These are phyloP conservation scores for Morone saxatilis DNA, from an alignment of 2,113 vertebrate species.

Conservation along the genomic window DNA sequence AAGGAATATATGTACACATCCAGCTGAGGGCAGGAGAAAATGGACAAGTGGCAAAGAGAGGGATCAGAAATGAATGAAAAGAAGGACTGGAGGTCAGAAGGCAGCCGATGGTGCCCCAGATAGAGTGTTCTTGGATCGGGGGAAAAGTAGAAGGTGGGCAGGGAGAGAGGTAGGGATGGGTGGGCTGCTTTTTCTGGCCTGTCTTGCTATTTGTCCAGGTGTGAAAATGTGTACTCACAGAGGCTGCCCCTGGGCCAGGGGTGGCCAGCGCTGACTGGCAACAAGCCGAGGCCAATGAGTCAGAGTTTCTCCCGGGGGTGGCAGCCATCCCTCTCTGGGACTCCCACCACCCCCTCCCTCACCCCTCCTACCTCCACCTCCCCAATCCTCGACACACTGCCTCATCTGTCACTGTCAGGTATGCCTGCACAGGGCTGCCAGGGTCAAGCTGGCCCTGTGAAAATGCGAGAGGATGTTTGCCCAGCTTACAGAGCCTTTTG, in stretches of 20 bases:
- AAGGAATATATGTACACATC: constrained; percentile 33
- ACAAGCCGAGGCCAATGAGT: constrained; percentile 73
- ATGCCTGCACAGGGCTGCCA: constrained; percentile 60
- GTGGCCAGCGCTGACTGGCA: constrained; percentile 72
- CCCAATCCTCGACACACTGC: constrained; percentile 72
- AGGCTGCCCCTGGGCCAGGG: constrained; percentile 67
- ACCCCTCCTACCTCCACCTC: constrained; percentile 43
- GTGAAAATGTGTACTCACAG: constrained; percentile 82
- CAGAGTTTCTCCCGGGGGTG: constrained; percentile 79
- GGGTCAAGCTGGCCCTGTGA: constrained; percentile 71
- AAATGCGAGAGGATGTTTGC: constrained; percentile 76
- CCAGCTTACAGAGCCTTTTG: constrained; percentile 72
- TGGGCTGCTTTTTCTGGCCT: constrained; percentile 80
- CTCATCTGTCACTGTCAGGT: constrained; percentile 83
- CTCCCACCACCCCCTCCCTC: constrained; percentile 44
- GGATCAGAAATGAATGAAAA: constrained; percentile 34
- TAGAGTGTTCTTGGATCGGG: constrained; percentile 57
- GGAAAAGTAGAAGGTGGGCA: constrained; percentile 51
- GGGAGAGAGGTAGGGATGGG: constrained; percentile 58
- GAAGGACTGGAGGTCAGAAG: constrained; percentile 41
- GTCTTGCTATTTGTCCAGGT: constrained; percentile 82
- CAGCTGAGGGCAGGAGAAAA: constrained; percentile 35
- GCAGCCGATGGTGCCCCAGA: constrained; percentile 53
- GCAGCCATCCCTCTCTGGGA: constrained; percentile 69
- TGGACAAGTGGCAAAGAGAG: constrained; percentile 37